Evolutionary conservation across 2,888 invertebrate genomes (phyloP).

Genomic region (Lasioglossum zephyrum): DNA sequence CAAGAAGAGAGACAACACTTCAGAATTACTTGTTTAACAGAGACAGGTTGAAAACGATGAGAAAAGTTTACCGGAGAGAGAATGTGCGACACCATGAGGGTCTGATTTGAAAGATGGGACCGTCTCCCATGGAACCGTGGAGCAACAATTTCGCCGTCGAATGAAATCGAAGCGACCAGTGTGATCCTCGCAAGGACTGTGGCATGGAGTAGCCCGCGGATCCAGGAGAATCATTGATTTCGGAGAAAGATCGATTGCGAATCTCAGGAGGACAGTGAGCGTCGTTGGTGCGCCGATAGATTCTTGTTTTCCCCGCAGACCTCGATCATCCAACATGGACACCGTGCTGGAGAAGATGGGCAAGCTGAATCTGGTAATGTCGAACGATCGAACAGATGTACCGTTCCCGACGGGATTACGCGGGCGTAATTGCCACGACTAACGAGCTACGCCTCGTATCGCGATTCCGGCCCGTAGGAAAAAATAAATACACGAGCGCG

Average conservation of each 20-base stretch:
- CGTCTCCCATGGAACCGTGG: not conserved
- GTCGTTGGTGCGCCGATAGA: not conserved
- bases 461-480: not conserved
- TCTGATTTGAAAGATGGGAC: not conserved
- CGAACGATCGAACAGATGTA: not conserved
- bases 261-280: not conserved
- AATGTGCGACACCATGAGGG: not conserved
- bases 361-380: constrained; percentile 82
- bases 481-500: not conserved
- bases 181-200: not conserved
- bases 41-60: not conserved
- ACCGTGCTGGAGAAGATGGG: constrained; percentile 83
- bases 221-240: constrained; percentile 14
- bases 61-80: not conserved
- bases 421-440: constrained; percentile 10
- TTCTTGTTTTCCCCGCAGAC: not conserved
- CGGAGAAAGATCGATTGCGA: not conserved
- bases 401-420: not conserved
- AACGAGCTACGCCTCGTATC: constrained; percentile 18
- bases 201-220: constrained; percentile 23
- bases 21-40: not conserved
- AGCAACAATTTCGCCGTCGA: constrained; percentile 16
- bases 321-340: constrained; percentile 73
- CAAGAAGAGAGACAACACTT: not conserved
- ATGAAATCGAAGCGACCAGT: constrained; percentile 23